Base-by-base conservation (phyloP, 2,113 vertebrate genomes). In the Aptenodytes forsteri region DNA sequence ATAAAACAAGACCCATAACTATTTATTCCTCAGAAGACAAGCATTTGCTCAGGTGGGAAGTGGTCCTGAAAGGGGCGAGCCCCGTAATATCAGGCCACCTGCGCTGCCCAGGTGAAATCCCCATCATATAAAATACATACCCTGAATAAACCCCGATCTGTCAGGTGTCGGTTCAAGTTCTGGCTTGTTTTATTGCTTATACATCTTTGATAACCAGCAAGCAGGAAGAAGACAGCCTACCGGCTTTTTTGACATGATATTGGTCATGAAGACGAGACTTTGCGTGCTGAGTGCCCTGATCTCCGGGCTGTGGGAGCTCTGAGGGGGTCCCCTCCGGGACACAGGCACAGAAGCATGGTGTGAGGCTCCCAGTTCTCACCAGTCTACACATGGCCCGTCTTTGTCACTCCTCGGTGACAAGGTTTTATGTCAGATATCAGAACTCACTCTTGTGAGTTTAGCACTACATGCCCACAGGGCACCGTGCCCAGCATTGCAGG, bases 201-300 rank as follows among this genome's bases (percentile, higher is more conserved):
- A 12, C 12, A 4, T 3, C 46, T 32, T 17, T 22, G 46, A 14
- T 10, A 26, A 11, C 34, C 59, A 29, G 21, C 7, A 52, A 44
- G 44, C 36, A n/a, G 59, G 36, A 44, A n/a, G 16, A 2, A 30
- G 44, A 13, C 44, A 72, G 40, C 19, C n/a, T 2, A 1, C 13
- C 18, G 34, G 11, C 11, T 19, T n/a, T 64, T 13, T 9, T 25
- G 62, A 8, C 4, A 4, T 1, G 46, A 5, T 32, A 0, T 0
- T 20, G 72, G 32, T 11, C 17, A 9, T 1, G 32, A 9, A 77
- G 23, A 50, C 0, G 3, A 62, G 66, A 46, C 44, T 44, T 1
- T 22, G 40, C 23, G 5, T 3, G 11, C 10, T 0, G 3, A 59
- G 34, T 4, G 1, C 40, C 61, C 66, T 7, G 62, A 9, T 7